Percentiles rank a stretch among this genome's conserved stretches.
phyloP scores from a whole-genome alignment of 2,797 vertebrate species.

The Echeneis naucrates region DNA sequence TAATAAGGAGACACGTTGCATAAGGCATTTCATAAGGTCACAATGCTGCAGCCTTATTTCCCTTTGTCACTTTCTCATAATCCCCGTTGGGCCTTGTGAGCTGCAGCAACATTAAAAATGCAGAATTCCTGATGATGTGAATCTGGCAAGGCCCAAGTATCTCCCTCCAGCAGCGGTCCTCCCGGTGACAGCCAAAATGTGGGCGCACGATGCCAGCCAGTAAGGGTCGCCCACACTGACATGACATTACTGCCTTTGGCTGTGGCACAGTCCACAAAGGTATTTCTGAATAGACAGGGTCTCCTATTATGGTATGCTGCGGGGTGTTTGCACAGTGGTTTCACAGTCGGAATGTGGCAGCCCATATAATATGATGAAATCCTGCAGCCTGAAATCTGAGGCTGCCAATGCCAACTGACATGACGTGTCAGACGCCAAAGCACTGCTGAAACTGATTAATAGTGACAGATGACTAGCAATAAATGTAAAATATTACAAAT shows the following conservation, averaged over 20 bases:
- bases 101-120: conserved; percentile 33
- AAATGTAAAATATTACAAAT: too few relatives aligned
- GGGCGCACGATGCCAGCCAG: conserved; percentile 37
- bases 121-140: conserved; percentile 35
- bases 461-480: too few relatives aligned
- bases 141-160: conserved; percentile 22
- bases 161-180: conserved; percentile 36
- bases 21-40: background rate
- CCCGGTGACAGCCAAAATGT: conserved; percentile 48
- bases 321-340: conserved; percentile 24
- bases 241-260: conserved; percentile 41
- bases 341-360: conserved; percentile 34
- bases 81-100: conserved; percentile 10
- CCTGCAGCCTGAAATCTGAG: conserved; percentile 19
- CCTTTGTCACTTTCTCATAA: conserved; percentile 4
- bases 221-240: conserved; percentile 47
- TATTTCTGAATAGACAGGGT: conserved; percentile 41
- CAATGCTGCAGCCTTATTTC: background rate
- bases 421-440: too few relatives aligned
- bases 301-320: conserved; percentile 32
- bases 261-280: conserved; percentile 47
- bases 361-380: conserved; percentile 31
- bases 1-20: background rate
- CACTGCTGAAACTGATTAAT: too few relatives aligned
- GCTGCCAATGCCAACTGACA: too few relatives aligned